Conservation (phyloP, 2,113 vertebrate species). For the Physeter macrocephalus region DNA sequence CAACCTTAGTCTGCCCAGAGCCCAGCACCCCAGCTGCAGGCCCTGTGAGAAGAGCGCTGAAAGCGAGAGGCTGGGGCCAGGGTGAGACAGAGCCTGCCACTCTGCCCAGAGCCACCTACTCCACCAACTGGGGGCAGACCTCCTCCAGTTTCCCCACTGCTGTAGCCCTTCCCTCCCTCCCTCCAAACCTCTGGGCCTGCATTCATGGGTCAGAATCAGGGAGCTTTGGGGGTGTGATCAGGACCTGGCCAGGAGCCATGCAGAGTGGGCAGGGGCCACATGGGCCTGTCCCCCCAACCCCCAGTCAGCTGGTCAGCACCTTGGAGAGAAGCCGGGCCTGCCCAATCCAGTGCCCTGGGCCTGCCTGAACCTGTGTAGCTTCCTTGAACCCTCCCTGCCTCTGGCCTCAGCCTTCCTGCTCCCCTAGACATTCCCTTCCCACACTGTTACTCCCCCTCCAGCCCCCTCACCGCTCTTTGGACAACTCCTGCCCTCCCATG, state of each 20-base stretch:
- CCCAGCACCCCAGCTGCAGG: background rate
- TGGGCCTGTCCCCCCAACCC: background rate
- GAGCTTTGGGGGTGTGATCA: background rate
- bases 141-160: background rate
- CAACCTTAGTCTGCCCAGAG: background rate
- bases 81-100: background rate
- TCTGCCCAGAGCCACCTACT: fast-evolving
- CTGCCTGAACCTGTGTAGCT: background rate
- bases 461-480: background rate
- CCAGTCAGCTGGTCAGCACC: slow-evolving; percentile 55
- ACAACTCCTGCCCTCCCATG: background rate
- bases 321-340: slow-evolving; percentile 61
- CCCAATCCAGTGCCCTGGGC: background rate
- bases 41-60: background rate
- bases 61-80: background rate
- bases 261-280: background rate
- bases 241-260: background rate
- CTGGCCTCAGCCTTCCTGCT: background rate
- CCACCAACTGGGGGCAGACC: background rate
- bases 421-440: background rate
- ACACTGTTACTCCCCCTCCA: background rate
- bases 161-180: background rate
- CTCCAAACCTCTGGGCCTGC: background rate
- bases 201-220: background rate
- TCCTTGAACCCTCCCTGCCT: background rate